Evolutionary conservation across 2,888 invertebrate genomes (phyloP), one percentile per base, ranked within the genome.

Genomic region (Corythucha ciliata): DNA sequence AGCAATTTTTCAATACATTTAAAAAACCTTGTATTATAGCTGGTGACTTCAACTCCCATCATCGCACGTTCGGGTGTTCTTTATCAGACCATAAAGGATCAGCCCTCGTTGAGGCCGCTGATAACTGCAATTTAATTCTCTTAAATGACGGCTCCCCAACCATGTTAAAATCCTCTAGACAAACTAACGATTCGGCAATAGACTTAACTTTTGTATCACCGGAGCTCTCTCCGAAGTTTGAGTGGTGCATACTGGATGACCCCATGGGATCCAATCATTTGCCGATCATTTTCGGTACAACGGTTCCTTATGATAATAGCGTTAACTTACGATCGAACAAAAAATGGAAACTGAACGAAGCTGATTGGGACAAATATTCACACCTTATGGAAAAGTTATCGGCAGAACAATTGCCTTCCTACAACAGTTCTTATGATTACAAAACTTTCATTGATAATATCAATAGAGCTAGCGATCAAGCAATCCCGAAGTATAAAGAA

Each of bases 201-300:
- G n/a, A 36, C 10, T 2, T 36, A n/a, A 36, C 36, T 21, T 36
- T 36, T n/a, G 36, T 36, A 6, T 36, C 36, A n/a, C 36, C 36
- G 7, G 10, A 36, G 10, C 10, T 34, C 6, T 14, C 36, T n/a
- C 20, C 3, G 8, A 7, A 2, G 6, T 2, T 36, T 10, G 36
- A n/a, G 6, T 36, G 36, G 36, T 20, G 21, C 18, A 36, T n/a
- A 3, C 21, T 36, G 36, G 21, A 36, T 7, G 36, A 36, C 10
- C 36, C 36, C 4, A 36, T 36, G n/a, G 36, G 36, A 14, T 36
- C 36, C 14, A 36, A 36, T 8, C 2, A 36, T n/a, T 21, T 33
- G 4, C 33, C 33, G n/a, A 6, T 33, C n/a, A n/a, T 33, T 6
- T 4, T 33, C 14, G n/a, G n/a, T n/a, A n/a, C n/a, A n/a, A n/a